These are phyloP conservation scores for Dicyrtoma fusca DNA, from an alignment of 2,888 invertebrate genomes.

Conservation along the genomic window DNA sequence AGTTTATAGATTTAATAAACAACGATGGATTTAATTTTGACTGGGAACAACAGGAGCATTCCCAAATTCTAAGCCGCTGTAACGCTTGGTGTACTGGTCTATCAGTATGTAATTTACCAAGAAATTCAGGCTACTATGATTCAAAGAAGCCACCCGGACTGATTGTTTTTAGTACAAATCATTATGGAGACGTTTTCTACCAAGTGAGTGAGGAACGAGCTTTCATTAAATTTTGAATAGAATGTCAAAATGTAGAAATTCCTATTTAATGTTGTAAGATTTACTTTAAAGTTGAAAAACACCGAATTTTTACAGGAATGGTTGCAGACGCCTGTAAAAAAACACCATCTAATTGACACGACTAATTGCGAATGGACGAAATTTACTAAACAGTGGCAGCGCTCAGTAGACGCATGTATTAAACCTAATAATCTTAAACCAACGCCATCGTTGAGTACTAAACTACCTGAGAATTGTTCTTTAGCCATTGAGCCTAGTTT, in stretches of 20 bases:
- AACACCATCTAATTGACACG: slow-evolving; percentile 28
- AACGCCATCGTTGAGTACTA: slow-evolving; percentile 6
- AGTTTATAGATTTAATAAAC: slow-evolving; percentile 37
- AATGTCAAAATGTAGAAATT: no score
- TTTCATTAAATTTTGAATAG: no score
- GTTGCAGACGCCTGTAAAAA: slow-evolving; percentile 40
- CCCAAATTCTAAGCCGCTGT: slow-evolving; percentile 38
- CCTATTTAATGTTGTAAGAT: no score
- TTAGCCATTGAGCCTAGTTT: slow-evolving; percentile 38
- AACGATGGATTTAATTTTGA: slow-evolving; percentile 33
- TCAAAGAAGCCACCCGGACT: slow-evolving; percentile 35
- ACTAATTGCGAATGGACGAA: slow-evolving; percentile 41
- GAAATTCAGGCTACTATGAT: neutral
- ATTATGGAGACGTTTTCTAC: slow-evolving; percentile 53
- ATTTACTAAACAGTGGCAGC: neutral
- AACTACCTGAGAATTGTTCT: slow-evolving; percentile 36
- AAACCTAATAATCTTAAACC: slow-evolving; percentile 8
- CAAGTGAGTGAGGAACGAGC: slow-evolving; percentile 51
- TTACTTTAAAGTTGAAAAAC: no score
- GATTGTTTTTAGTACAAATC: slow-evolving; percentile 42
- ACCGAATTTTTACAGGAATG: slow-evolving; percentile 49
- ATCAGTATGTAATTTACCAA: slow-evolving; percentile 18
- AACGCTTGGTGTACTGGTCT: slow-evolving; percentile 54
- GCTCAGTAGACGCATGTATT: slow-evolving; percentile 38
- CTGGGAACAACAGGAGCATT: slow-evolving; percentile 39